A percentile compares a stretch with the other conserved stretches of the same genome.
Evolutionary conservation across 2,113 vertebrate species (phyloP).

Genomic region (Helogale parvula): DNA sequence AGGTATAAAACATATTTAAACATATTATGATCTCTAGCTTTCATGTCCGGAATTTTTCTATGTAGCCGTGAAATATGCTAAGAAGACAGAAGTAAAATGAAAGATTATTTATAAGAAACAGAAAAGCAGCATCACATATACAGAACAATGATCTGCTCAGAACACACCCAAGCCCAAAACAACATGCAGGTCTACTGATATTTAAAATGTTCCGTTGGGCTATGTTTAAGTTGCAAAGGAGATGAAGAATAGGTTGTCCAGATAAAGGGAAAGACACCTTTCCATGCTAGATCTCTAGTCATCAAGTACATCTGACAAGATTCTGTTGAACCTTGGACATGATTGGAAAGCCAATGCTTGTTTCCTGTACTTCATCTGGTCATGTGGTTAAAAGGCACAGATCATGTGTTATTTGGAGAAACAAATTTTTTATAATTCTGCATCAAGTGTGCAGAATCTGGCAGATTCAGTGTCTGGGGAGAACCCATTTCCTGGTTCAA

Average conservation of each 20-base stretch:
- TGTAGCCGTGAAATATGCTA: not conserved
- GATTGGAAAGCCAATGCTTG: not conserved
- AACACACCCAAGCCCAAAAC: not conserved
- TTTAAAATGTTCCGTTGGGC: not conserved
- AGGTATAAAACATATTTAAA: not conserved
- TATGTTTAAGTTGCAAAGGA: not conserved
- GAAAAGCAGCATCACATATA: not conserved
- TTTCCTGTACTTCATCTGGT: not conserved
- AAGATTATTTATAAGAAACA: conserved; percentile 23
- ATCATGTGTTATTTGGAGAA: not conserved
- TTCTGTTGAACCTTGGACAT: not conserved
- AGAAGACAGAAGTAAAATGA: not conserved
- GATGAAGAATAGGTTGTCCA: not conserved
- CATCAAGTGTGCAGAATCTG: not conserved
- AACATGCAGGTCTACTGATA: not conserved
- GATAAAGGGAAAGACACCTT: not conserved
- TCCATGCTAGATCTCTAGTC: not conserved
- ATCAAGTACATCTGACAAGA: not conserved
- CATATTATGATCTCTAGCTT: not conserved
- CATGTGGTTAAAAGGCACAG: not conserved
- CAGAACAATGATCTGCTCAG: not conserved
- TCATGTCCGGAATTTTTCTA: not conserved
- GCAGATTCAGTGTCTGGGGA: not conserved
- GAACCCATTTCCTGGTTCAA: not conserved
- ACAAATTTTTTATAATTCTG: not conserved